Base-by-base conservation (phyloP, 2,888 invertebrate species). In the Hirtodrosophila histrioides region DNA sequence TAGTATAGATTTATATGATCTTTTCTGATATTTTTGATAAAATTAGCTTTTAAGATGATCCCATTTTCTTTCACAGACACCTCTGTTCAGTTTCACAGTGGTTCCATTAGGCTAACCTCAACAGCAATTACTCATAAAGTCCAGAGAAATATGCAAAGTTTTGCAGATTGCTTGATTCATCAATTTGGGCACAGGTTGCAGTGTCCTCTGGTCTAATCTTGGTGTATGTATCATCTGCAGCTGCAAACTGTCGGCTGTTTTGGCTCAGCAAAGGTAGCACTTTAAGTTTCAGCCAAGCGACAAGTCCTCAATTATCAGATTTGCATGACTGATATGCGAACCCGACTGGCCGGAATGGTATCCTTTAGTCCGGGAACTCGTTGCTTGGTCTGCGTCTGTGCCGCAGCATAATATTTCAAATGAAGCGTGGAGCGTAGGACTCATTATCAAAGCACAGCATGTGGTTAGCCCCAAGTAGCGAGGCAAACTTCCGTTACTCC, bases 381-480 rank as follows among this genome's bases (percentile, higher is more conserved):
- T 17, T 1, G 17, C 17, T 17, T 17, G 49, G 35, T 40, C 58
- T 71, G 48, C 66, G 70, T 51, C 60, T 67, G 57, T 76, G 75
- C 55, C 73, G 69, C 70, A 69, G 88, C 69, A 79, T 77, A 85
- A 88, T 85, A 88, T 88, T 85, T 88, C 85, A 85, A 80, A 88
- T 88, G 77, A 82, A 75, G 83, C 87, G 56, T 65, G 31, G 57
- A 58, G 54, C 50, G 50, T 31, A 77, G 67, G 87, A 82, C 78
- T 88, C 86, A 85, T 88, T 85, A 85, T 77, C 84, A 84, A 88
- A 81, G 85, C 88, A 86, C 86, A 88, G 87, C 86, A 85, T 88
- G 84, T 88, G 85, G 86, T 88, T 86, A 81, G 82, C 78, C 71
- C 74, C 63, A 73, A 79, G 81, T 81, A 75, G 78, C 56, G 65